Base-by-base conservation (phyloP, 2,888 invertebrate species). In the Abscondita cerata region DNA sequence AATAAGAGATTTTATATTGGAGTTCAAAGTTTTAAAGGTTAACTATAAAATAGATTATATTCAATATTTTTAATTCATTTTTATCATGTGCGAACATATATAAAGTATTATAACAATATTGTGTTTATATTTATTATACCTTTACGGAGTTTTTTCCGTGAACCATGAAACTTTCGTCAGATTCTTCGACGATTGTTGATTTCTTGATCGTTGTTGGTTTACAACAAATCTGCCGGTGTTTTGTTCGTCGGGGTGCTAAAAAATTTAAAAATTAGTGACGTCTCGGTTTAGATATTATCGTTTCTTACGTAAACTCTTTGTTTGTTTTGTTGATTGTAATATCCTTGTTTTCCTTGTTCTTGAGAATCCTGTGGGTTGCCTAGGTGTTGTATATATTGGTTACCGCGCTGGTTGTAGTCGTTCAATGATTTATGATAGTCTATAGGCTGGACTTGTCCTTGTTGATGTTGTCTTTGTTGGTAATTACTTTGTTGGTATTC, bases 201-300 rank as follows among this genome's bases (percentile, higher is more conserved):
- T 44, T 1, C 34, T 18, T 5, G 12, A 5, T 11, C 55, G 36
- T 48, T 55, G 55, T 25, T 47, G 36, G 12, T 55, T 55, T 9
- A 34, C 15, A 18, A 55, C 47, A 36, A 13, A 55, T 19, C 48
- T 16, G 11, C 47, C 47, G 1, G 18, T 2, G 20, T 51, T 18
- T 15, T 51, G 50, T 34, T 52, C 52, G 13, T 9, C 36, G 9
- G 52, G 18, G 13, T 20, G 20, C 40, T 36, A n/a, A 11, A 44
- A 18, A 1, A n/a, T n/a, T n/a, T n/a, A n/a, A 18, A 16, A 18
- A 6, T 16, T 8, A 11, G 11, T 44, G 8, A 18, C 1, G 8
- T 15, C 9, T 15, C 6, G 15, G n/a, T 41, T 16, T 41, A 8
- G 2, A 41, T 15, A 41, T 41, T 13, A 41, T 15, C 2, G 13